Percentiles rank a stretch among this genome's conserved stretches.
Conservation (phyloP, 2,797 vertebrate species). For the Neosalanx taihuensis region DNA sequence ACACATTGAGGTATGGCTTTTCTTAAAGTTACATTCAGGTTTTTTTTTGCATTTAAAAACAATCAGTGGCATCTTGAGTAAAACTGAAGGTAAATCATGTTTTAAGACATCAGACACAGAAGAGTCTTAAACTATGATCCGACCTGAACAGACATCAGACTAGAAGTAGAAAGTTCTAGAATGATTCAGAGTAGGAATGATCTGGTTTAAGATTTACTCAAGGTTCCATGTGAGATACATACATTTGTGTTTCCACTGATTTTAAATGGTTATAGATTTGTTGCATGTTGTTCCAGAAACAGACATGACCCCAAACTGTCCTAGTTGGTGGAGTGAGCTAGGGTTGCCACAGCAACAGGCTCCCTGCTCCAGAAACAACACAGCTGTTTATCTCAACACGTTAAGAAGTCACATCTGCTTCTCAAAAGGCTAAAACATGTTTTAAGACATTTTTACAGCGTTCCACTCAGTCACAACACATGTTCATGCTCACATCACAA, state of each 20-base stretch:
- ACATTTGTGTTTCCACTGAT: constrained; percentile 14
- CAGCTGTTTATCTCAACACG: no score
- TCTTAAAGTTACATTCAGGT: constrained; percentile 68
- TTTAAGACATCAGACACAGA: not conserved
- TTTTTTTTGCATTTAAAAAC: constrained; percentile 44
- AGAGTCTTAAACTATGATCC: not conserved
- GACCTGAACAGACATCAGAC: not conserved
- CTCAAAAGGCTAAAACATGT: constrained; percentile 37
- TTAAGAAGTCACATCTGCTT: not conserved
- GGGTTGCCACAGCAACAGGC: not conserved
- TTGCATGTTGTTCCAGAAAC: not conserved
- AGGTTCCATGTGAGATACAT: constrained; percentile 7
- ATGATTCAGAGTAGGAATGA: constrained; percentile 12
- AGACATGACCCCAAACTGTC: not conserved
- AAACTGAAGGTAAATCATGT: constrained; percentile 25
- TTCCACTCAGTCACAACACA: constrained; percentile 62
- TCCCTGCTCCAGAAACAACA: constrained; percentile 27
- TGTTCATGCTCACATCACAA: constrained; percentile 72
- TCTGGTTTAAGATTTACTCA: constrained; percentile 8
- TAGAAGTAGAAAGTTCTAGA: not conserved
- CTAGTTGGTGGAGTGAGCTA: not conserved
- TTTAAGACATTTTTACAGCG: constrained; percentile 27
- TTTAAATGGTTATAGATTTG: not conserved
- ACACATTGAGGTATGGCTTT: constrained; percentile 71
- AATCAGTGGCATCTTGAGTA: not conserved